Percentiles rank a stretch among this genome's conserved stretches.
Evolutionary conservation across 2,888 invertebrate genomes (phyloP).

Genomic region (Drosophila atroscutellata): DNA sequence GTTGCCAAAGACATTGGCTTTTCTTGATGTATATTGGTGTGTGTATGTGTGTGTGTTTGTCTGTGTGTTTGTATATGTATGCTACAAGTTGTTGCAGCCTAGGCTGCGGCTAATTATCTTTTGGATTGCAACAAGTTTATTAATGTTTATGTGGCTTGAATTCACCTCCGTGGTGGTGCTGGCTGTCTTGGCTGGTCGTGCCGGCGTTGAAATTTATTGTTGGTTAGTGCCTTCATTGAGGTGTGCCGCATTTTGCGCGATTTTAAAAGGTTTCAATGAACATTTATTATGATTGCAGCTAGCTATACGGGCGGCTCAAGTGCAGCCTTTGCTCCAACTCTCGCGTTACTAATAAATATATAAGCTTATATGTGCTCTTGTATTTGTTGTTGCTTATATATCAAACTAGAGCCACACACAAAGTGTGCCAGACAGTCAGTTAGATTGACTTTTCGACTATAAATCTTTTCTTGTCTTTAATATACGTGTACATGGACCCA

Average conservation of each 20-base stretch:
- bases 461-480: constrained; percentile 32
- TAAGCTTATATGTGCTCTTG: constrained; percentile 1
- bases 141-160: constrained; percentile 73
- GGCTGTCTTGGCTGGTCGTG: constrained; percentile 41
- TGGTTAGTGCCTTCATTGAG: constrained; percentile 76
- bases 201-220: constrained; percentile 75
- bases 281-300: constrained; percentile 79
- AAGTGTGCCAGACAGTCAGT: constrained; percentile 24
- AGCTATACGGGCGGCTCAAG: constrained; percentile 24
- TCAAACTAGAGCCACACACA: constrained; percentile 59
- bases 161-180: constrained; percentile 9
- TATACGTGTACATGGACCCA: constrained; percentile 4
- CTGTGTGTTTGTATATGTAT: constrained; percentile 30
- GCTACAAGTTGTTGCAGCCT: constrained; percentile 58
- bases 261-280: constrained; percentile 82
- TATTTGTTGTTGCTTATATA: constrained; percentile 57
- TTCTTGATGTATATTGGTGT: constrained; percentile 39
- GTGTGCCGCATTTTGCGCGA: constrained; percentile 78
- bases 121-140: constrained; percentile 81
- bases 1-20: constrained; percentile 51
- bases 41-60: constrained; percentile 15
- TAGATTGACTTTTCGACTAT: constrained; percentile 52
- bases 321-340: constrained; percentile 30
- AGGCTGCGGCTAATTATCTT: constrained; percentile 77
- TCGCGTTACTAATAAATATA: constrained; percentile 54